Evolutionary conservation across 2,888 invertebrate genomes (phyloP), one percentile per base, ranked within the genome.

Genomic region (Acanthopleura granulata): DNA sequence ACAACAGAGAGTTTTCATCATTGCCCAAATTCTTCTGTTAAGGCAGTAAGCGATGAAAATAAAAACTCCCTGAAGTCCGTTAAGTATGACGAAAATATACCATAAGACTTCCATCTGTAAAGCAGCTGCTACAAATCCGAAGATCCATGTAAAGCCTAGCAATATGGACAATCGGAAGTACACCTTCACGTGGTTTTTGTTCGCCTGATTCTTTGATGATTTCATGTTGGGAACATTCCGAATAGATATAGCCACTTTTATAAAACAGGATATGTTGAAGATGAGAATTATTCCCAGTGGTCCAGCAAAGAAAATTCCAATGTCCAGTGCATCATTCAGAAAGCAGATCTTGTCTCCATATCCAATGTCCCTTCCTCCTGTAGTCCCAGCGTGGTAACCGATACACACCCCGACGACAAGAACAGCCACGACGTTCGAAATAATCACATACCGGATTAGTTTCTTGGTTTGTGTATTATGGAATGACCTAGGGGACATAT

Each of bases 111-210:
- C 40, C 49, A 51, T 73, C 29, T 73, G 72, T 11, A 73, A 15
- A 16, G 62, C 62, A 1, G 51, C 69, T 9, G 73, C 73, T 15
- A 75, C 30, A 40, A 75, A 75, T 14, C 69, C 75, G 3, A 75
- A 50, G 9, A 75, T 70, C 75, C 75, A 75, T 49, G 73, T 73
- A n/a, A 75, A 50, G 15, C 75, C 75, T 51, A 75, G 72, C 61
- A 75, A 40, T 1, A 75, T 49, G 57, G 75, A 66, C 30, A 75
- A 57, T n/a, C 72, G 57, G 18, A 73, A 40, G 27, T 73, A 75
- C 27, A 75, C 40, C 18, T 69, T 66, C 22, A 50, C 69, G 18
- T 69, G 57, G 16, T 69, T 62, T 66, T 29, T 73, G 50, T 75
- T 72, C 22, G 22, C 25, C 14, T 30, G 30, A 9, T 11, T 49